phyloP scores from a whole-genome alignment of 2,113 vertebrate genomes.

The Myodes glareolus region DNA sequence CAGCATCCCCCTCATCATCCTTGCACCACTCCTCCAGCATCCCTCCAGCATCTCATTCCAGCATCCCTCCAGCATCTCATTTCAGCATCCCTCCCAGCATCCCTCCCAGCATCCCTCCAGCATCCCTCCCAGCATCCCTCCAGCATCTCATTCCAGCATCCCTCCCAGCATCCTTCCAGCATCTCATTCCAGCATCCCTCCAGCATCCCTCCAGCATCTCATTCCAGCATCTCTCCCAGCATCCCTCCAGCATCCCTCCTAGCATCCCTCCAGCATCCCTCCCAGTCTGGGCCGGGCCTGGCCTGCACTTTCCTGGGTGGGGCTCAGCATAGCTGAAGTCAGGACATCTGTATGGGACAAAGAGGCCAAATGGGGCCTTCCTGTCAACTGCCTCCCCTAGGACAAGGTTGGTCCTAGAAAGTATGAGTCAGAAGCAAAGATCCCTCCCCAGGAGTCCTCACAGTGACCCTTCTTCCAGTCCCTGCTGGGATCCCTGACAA shows the following conservation, averaged over 20 bases:
- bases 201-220: neutral
- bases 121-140: too few relatives aligned
- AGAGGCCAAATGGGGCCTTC: slow-evolving; percentile 20
- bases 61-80: neutral
- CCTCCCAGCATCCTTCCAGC: neutral
- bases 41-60: neutral
- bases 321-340: neutral
- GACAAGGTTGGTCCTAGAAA: slow-evolving; percentile 51
- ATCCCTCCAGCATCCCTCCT: neutral
- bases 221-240: neutral
- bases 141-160: too few relatives aligned
- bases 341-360: neutral
- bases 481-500: neutral
- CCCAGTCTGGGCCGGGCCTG: too few relatives aligned
- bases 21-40: too few relatives aligned
- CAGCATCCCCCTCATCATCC: neutral
- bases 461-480: neutral
- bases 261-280: neutral
- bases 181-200: neutral
- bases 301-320: neutral
- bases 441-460: neutral
- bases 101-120: rapidly evolving
- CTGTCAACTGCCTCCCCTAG: slow-evolving; percentile 20
- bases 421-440: slow-evolving; percentile 23
- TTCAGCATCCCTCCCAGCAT: neutral